These are phyloP conservation scores for Clistopyga incitator DNA, from an alignment of 2,888 invertebrate genomes.

Conservation along the genomic window DNA sequence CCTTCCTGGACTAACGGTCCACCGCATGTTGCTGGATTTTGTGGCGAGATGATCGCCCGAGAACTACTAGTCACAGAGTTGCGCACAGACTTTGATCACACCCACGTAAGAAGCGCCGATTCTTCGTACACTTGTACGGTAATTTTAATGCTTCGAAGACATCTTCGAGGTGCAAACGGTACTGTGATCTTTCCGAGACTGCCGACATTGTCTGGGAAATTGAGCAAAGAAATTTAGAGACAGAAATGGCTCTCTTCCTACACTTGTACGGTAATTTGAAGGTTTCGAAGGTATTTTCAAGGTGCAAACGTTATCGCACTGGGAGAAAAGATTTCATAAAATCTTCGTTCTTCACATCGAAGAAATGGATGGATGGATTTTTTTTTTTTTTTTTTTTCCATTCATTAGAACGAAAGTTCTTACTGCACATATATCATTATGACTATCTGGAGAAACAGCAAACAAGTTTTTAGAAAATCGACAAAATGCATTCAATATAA, in stretches of 20 bases:
- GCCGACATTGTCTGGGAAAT: background rate
- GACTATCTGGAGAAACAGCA: too few relatives aligned
- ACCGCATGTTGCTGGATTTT: constrained; percentile 56
- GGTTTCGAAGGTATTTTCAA: background rate
- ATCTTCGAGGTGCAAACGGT: background rate
- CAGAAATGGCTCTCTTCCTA: too few relatives aligned
- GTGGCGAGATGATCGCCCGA: constrained; percentile 39
- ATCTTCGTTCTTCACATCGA: too few relatives aligned
- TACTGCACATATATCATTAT: too few relatives aligned
- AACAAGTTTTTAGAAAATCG: too few relatives aligned
- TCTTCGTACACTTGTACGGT: background rate
- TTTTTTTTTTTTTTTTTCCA: too few relatives aligned
- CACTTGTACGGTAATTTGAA: background rate
- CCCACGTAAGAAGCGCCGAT: background rate
- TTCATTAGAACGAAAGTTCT: too few relatives aligned
- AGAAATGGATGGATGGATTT: too few relatives aligned
- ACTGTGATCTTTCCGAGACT: background rate
- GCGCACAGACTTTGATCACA: constrained; percentile 27
- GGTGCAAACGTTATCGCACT: background rate
- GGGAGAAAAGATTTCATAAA: too few relatives aligned
- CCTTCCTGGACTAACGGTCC: constrained; percentile 77
- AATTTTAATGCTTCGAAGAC: background rate
- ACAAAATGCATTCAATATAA: too few relatives aligned
- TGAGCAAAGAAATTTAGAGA: background rate
- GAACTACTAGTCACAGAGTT: constrained; percentile 50